phyloP scores from a whole-genome alignment of 2,888 invertebrate species.

The Luperina nickerlii region DNA sequence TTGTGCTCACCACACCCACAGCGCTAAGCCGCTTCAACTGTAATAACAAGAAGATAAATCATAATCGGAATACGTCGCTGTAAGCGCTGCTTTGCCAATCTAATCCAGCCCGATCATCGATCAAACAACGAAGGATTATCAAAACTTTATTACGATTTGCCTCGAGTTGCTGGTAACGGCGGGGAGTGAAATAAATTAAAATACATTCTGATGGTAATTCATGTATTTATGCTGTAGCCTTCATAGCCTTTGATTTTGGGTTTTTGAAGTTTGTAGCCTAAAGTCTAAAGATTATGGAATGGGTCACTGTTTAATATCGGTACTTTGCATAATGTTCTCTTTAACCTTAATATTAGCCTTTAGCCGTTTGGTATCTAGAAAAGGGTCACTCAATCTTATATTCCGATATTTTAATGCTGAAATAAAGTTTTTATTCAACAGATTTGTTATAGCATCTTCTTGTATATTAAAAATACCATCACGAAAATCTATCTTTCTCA shows the following conservation, averaged over 20 bases:
- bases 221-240: slow-evolving; percentile 11
- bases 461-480: neutral
- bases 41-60: slow-evolving; percentile 64
- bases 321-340: slow-evolving; percentile 5
- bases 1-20: slow-evolving; percentile 40
- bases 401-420: neutral
- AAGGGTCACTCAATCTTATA: neutral
- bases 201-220: slow-evolving; percentile 35
- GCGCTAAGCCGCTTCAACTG: slow-evolving; percentile 53
- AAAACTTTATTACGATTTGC: slow-evolving; percentile 61
- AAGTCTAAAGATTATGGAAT: slow-evolving; percentile 2
- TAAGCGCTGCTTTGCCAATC: slow-evolving; percentile 61
- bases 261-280: slow-evolving; percentile 29
- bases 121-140: slow-evolving; percentile 68
- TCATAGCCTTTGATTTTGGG: neutral
- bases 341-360: neutral
- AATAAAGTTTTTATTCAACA: neutral
- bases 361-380: neutral
- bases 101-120: slow-evolving; percentile 66
- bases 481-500: neutral
- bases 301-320: slow-evolving; percentile 11
- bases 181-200: slow-evolving; percentile 40
- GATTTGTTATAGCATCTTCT: neutral
- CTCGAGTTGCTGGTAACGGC: slow-evolving; percentile 43
- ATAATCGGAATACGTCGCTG: slow-evolving; percentile 56